Evolutionary conservation across 2,797 vertebrate species (phyloP).

Genomic region (Toxotes lorentzi): DNA sequence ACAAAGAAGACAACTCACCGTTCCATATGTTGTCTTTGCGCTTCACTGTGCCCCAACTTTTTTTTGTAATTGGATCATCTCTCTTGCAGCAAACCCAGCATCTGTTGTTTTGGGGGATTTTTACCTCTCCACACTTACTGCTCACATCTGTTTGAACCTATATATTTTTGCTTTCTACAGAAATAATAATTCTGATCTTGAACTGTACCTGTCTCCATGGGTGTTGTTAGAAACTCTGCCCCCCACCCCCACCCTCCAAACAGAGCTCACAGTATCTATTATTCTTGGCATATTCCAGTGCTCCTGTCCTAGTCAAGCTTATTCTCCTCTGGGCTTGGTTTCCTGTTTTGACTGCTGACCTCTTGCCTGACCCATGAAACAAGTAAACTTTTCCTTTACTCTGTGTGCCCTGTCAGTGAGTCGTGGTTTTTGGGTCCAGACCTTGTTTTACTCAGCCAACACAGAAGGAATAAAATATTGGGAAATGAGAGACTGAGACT

Average conservation of each 20-base stretch:
- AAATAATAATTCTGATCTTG: conserved; percentile 15
- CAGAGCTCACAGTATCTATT: background rate
- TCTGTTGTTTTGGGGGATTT: conserved; percentile 51
- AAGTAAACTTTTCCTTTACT: background rate
- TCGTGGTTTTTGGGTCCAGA: background rate
- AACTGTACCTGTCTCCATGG: background rate
- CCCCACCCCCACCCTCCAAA: too few relatives aligned
- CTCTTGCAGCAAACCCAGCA: conserved; percentile 53
- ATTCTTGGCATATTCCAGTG: background rate
- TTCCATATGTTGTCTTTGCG: conserved; percentile 56
- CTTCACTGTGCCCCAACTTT: conserved; percentile 37
- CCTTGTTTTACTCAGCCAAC: background rate
- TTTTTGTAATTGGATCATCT: conserved; percentile 56
- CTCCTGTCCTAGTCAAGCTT: background rate
- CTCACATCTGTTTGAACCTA: conserved; percentile 39
- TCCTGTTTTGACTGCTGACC: background rate
- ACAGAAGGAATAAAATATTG: background rate
- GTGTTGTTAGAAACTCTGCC: background rate
- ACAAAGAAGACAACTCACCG: conserved; percentile 23
- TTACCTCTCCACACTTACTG: conserved; percentile 12
- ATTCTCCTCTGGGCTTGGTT: background rate
- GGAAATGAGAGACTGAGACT: background rate
- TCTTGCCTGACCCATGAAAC: background rate
- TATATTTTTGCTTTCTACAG: background rate
- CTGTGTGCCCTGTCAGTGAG: background rate